Percentiles rank a stretch among this genome's conserved stretches.
These are phyloP conservation scores for Lithophane socia DNA, from an alignment of 2,888 invertebrate species.

Conservation along the genomic window DNA sequence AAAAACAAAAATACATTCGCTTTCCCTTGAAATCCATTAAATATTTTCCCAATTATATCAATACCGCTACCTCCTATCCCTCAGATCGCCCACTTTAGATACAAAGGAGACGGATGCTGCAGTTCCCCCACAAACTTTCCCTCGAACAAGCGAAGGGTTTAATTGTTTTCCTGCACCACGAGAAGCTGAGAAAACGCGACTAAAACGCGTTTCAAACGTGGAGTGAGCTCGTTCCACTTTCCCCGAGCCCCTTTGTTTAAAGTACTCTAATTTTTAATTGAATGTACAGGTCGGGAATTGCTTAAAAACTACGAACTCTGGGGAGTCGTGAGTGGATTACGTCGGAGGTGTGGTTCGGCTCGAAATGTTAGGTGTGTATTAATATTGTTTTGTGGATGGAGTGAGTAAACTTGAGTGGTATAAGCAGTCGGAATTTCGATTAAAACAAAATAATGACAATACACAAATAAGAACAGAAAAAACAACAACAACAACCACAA, in stretches of 20 bases:
- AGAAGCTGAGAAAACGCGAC: conserved; percentile 82
- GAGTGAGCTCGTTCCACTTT: conserved; percentile 77
- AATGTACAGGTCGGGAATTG: conserved; percentile 69
- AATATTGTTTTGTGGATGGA: conserved; percentile 21
- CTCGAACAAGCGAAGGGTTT: conserved; percentile 85
- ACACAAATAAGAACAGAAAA: not conserved
- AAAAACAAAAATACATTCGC: not conserved
- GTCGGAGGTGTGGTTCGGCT: conserved; percentile 38
- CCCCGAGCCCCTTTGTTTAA: conserved; percentile 77
- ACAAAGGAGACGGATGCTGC: conserved; percentile 84
- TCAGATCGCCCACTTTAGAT: conserved; percentile 70
- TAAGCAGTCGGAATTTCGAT: not conserved
- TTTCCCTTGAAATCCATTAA: not conserved
- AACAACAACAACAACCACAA: not conserved
- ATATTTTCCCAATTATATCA: conserved; percentile 49
- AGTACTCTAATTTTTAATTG: conserved; percentile 85
- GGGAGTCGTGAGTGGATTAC: conserved; percentile 56
- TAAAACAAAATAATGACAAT: not conserved
- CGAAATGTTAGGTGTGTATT: conserved; percentile 42
- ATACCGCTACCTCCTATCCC: conserved; percentile 65
- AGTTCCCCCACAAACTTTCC: conserved; percentile 82
- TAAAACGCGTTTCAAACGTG: conserved; percentile 75
- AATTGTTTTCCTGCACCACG: conserved; percentile 87
- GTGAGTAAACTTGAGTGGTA: not conserved
- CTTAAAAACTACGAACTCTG: conserved; percentile 62